These are phyloP conservation scores for Lamellibrachia luymesi DNA, from an alignment of 1,140 invertebrate genomes.

Conservation along the genomic window DNA sequence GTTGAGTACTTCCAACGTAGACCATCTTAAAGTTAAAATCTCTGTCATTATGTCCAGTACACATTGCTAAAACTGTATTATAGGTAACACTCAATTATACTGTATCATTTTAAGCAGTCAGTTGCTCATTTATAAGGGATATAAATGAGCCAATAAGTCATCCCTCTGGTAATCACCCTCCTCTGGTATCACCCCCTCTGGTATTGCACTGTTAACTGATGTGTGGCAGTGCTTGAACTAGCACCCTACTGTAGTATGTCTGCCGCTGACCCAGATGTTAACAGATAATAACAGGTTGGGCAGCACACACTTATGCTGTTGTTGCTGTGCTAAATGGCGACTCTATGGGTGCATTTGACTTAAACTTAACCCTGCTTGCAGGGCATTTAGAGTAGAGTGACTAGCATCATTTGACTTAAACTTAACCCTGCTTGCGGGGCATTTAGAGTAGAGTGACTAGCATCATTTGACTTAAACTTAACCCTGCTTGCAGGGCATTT, in stretches of 20 bases:
- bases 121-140: background rate
- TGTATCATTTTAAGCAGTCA: background rate
- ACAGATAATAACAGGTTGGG: background rate
- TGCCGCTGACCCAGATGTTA: background rate
- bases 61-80: background rate
- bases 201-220: background rate
- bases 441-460: background rate
- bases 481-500: background rate
- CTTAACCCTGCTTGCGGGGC: background rate
- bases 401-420: too few species aligned
- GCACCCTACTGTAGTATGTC: background rate
- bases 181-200: too few species aligned
- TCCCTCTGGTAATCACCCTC: too few species aligned
- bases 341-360: background rate
- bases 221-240: background rate
- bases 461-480: background rate
- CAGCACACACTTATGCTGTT: background rate
- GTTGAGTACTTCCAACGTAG: background rate
- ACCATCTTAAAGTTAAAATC: background rate
- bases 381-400: too few species aligned
- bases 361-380: too few species aligned
- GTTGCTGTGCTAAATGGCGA: background rate
- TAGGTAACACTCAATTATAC: background rate
- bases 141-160: background rate
- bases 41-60: background rate